Base-by-base conservation (phyloP, 2,888 invertebrate genomes). In the Epistrophella euchroma region DNA sequence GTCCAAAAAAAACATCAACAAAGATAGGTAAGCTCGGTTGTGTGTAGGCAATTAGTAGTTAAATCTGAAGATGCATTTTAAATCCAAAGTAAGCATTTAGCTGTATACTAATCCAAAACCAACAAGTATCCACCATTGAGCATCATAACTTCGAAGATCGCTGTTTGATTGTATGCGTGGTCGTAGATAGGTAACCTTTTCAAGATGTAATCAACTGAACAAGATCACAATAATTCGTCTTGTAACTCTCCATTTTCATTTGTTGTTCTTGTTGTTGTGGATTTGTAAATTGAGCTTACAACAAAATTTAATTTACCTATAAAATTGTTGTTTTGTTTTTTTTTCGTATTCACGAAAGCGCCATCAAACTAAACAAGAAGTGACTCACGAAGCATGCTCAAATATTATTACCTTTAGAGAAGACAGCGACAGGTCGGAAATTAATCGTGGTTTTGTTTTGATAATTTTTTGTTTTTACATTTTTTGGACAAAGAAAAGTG, bases 401-500 rank as follows among this genome's bases (percentile, higher is more conserved):
- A 77, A 82, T 77, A 82, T 82, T 77, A 82, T 77, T 77, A 73
- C 60, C 66, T 82, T 64, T 40, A 52, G 28, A 28, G n/a, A 28
- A 28, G 28, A 25, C 68, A 22, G 68, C 37, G 80, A 66, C 58
- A 47, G 60, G 45, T 85, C 75, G 45, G 58, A 80, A 80, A 71
- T 75, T 70, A 74, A 64, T 73, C 66, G n/a, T 79, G n/a, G 17
- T 43, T 35, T 32, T 52, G 28, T 28, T 28, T 28, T 28, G 28
- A 28, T 28, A 0, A 4, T 72, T 71, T 60, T 66, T 58, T 43
- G 6, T 25, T 60, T 70, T 75, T 13, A 28, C 0, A 1, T 71
- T 82, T 85, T 72, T 66, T 66, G 72, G 84, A 80, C 79, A 85
- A 80, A 72, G 75, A 80, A 85, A 85, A 85, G 84, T 79, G 79